phyloP scores from a whole-genome alignment of 1,140 invertebrate species.

The Aphidius ervi region DNA sequence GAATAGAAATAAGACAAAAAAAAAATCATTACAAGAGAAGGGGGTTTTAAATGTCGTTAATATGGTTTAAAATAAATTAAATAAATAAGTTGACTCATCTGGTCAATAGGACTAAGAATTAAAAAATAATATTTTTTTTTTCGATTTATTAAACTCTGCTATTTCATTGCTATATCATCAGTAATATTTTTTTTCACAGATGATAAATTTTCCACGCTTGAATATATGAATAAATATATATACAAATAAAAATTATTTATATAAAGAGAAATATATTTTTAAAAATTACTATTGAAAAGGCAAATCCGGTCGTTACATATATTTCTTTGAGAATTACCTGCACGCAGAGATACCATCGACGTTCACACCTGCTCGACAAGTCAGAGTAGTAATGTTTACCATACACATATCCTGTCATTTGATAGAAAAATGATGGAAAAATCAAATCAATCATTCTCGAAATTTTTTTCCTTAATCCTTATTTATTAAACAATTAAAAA shows the following conservation, averaged over 20 bases:
- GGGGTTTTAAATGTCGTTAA: too few species aligned
- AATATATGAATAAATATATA: too few species aligned
- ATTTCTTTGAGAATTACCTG: conserved; percentile 25
- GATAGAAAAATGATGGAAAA: background rate
- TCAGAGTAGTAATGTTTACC: background rate
- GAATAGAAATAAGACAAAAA: conserved; percentile 23
- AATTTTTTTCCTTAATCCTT: background rate
- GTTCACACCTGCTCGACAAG: conserved; percentile 21
- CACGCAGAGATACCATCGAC: conserved; percentile 25
- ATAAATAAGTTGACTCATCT: too few species aligned
- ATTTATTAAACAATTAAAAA: background rate
- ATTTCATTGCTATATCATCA: too few species aligned
- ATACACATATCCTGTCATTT: background rate
- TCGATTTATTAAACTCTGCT: too few species aligned
- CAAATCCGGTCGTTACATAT: conserved; percentile 27
- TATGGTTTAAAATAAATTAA: too few species aligned
- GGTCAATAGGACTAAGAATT: too few species aligned
- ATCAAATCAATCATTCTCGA: background rate
- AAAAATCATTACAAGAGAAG: background rate
- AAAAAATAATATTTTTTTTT: too few species aligned
- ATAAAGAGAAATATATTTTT: conserved; percentile 10
- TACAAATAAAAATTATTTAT: background rate
- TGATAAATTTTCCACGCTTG: too few species aligned
- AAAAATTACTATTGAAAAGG: conserved; percentile 12
- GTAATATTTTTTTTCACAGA: too few species aligned